Conservation (phyloP, 2,888 invertebrate genomes). For the Bhutanitis thaidina region DNA sequence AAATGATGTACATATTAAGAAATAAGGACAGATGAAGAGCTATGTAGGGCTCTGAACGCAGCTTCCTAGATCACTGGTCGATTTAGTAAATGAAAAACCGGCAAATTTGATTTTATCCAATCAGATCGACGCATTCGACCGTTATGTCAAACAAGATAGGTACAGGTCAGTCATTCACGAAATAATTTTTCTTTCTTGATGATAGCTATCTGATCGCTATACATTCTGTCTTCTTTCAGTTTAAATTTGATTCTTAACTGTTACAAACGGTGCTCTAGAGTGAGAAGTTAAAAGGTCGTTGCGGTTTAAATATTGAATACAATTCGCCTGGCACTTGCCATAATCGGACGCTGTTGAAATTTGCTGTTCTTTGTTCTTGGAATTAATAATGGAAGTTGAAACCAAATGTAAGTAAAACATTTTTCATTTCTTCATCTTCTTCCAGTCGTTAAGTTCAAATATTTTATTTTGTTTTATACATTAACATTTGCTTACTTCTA, state of each 20-base stretch:
- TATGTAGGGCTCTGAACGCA: constrained; percentile 17
- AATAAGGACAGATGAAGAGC: too few relatives aligned
- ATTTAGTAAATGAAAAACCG: constrained; percentile 46
- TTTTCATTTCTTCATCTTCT: too few relatives aligned
- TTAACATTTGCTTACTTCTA: too few relatives aligned
- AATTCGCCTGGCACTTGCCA: constrained; percentile 39
- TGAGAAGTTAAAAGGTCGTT: constrained; percentile 30
- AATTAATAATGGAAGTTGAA: constrained; percentile 61
- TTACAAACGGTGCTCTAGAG: constrained; percentile 42
- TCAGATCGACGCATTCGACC: constrained; percentile 41
- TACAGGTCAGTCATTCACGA: constrained; percentile 26
- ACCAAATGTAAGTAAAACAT: constrained; percentile 58
- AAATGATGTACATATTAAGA: too few relatives aligned
- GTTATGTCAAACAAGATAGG: constrained; percentile 48
- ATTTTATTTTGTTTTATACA: too few relatives aligned
- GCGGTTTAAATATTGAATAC: constrained; percentile 35
- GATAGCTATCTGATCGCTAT: neutral
- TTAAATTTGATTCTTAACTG: constrained; percentile 51
- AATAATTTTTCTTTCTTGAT: constrained; percentile 12
- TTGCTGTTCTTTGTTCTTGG: constrained; percentile 30
- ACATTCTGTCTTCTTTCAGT: constrained; percentile 43
- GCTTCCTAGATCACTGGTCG: constrained; percentile 30
- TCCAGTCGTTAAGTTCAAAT: too few relatives aligned
- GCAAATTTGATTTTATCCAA: constrained; percentile 61
- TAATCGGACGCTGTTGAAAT: constrained; percentile 41